Evolutionary conservation across 2,113 vertebrate species (phyloP).

Genomic region (Macroglossus sobrinus): DNA sequence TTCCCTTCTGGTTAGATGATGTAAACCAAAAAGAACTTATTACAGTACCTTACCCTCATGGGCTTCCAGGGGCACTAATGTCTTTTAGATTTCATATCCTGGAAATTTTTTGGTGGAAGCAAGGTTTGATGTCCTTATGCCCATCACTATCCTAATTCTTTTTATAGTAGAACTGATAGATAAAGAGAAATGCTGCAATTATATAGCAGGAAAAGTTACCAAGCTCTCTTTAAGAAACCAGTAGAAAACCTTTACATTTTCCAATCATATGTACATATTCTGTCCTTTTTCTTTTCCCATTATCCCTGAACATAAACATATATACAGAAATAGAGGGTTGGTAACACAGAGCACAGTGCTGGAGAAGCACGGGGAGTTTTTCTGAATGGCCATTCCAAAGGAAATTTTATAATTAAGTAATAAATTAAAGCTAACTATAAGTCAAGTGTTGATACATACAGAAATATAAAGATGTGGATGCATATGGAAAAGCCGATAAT

Average conservation of each 20-base stretch:
- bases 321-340: background rate
- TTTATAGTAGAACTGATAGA: constrained; percentile 12
- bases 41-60: background rate
- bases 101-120: background rate
- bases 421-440: background rate
- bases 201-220: background rate
- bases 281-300: background rate
- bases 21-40: background rate
- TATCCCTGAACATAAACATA: background rate
- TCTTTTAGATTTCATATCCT: background rate
- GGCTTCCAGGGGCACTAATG: background rate
- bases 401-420: background rate
- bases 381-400: background rate
- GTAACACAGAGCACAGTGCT: background rate
- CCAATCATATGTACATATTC: background rate
- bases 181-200: constrained; percentile 24
- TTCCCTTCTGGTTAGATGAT: background rate
- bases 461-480: background rate
- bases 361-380: background rate
- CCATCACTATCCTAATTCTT: background rate
- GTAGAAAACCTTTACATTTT: background rate
- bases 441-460: background rate
- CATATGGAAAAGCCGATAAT: background rate
- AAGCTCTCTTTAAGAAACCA: constrained; percentile 15
- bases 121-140: background rate